These are phyloP conservation scores for Alectoris magna DNA, from an alignment of 2,797 vertebrate species.

Conservation along the genomic window DNA sequence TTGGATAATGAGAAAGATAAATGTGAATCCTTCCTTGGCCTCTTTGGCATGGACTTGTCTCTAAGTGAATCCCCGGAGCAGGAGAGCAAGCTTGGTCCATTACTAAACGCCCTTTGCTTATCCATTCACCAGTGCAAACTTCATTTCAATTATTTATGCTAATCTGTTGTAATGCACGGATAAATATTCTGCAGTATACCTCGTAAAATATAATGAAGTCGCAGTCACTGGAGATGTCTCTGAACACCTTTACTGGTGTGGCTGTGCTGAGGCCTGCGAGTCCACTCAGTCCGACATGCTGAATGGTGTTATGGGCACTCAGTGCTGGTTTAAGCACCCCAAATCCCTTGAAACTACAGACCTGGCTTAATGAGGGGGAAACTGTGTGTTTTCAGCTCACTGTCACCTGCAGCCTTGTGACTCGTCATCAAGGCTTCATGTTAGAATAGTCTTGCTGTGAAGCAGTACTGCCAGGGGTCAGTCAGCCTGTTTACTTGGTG, in stretches of 20 bases:
- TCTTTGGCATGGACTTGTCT: background rate
- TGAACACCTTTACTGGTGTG: conserved; percentile 2
- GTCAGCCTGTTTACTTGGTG: fast-evolving
- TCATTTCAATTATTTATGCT: conserved; percentile 74
- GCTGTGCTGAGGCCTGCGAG: fast-evolving
- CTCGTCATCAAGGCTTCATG: too few species aligned
- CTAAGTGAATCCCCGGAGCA: background rate
- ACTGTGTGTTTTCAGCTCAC: background rate
- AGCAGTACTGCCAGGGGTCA: fast-evolving
- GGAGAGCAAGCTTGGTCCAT: conserved; percentile 37
- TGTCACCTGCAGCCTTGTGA: background rate
- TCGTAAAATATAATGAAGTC: conserved; percentile 76
- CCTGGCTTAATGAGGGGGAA: background rate
- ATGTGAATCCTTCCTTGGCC: background rate
- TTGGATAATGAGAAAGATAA: background rate
- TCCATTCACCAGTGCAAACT: background rate
- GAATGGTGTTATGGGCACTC: background rate
- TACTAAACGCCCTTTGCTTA: conserved; percentile 32
- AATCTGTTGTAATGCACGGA: conserved; percentile 55
- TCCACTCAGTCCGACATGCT: fast-evolving
- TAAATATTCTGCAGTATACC: conserved; percentile 59
- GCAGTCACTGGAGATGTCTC: conserved; percentile 56
- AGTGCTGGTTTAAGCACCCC: fast-evolving
- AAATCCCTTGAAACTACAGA: background rate
- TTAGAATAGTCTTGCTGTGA: background rate